phyloP scores from a whole-genome alignment of 2,888 invertebrate genomes.

The Epsilonema sp. region DNA sequence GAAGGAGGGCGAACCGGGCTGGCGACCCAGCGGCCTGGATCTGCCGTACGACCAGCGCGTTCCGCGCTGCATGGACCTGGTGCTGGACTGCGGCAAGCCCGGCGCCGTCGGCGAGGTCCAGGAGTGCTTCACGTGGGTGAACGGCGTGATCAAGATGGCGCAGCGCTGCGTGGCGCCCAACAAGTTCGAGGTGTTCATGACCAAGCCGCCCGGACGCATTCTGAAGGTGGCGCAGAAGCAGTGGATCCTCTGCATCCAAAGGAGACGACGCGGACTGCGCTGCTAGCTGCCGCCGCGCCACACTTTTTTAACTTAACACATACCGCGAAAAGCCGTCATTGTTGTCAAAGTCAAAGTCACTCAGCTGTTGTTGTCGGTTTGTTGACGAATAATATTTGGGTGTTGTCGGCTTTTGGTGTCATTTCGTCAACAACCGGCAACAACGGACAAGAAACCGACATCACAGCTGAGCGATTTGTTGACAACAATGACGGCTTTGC shows the following conservation, averaged over 20 bases:
- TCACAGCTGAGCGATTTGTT: too few relatives aligned
- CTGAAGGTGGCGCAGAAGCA: constrained; percentile 11
- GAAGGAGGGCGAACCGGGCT: constrained; percentile 9
- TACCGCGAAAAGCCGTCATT: too few relatives aligned
- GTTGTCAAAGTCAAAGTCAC: background rate
- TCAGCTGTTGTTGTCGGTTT: too few relatives aligned
- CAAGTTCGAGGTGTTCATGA: constrained; percentile 9
- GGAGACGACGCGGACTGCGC: constrained; percentile 8
- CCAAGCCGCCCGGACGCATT: constrained; percentile 11
- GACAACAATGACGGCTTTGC: too few relatives aligned
- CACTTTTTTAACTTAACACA: background rate
- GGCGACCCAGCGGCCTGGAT: background rate
- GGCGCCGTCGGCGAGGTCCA: constrained; percentile 6
- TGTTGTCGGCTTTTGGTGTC: too few relatives aligned
- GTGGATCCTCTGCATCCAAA: constrained; percentile 10
- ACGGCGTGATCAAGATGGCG: constrained; percentile 11
- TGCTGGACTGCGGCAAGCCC: constrained; percentile 10
- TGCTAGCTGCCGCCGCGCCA: constrained; percentile 8
- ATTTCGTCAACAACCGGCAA: too few relatives aligned
- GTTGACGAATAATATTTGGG: too few relatives aligned
- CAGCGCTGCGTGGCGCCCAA: constrained; percentile 8
- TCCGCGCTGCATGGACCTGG: constrained; percentile 10
- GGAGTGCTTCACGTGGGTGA: constrained; percentile 11
- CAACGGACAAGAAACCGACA: too few relatives aligned
- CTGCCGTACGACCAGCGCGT: constrained; percentile 8